Percentiles rank a stretch among this genome's conserved stretches.
Conservation (phyloP, 1,140 invertebrate species). For the Sycobia sp. region DNA sequence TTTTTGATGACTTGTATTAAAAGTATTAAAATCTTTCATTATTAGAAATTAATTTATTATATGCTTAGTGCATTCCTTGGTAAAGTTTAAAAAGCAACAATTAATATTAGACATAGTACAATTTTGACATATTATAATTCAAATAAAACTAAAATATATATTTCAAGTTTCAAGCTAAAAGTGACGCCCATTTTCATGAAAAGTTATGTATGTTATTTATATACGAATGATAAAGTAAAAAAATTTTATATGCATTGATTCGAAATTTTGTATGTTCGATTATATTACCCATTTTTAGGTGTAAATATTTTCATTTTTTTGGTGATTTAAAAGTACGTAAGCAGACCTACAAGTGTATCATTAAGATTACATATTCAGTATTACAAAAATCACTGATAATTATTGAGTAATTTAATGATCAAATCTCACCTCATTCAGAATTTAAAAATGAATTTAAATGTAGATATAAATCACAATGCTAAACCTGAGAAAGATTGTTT, state of each 20-base stretch:
- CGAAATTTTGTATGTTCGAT: not conserved
- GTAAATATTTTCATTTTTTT: constrained; percentile 3
- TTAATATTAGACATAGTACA: too few relatives aligned
- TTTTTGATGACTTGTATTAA: too few relatives aligned
- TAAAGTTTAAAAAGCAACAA: not conserved
- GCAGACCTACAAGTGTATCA: not conserved
- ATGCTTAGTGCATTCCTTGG: not conserved
- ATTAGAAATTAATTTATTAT: not conserved
- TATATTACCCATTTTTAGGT: constrained; percentile 6
- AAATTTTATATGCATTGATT: not conserved
- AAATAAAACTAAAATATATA: not conserved
- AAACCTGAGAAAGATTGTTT: constrained; percentile 5
- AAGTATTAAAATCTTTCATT: too few relatives aligned
- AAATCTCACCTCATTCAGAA: not conserved
- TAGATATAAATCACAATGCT: not conserved
- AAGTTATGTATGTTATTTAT: constrained; percentile 9
- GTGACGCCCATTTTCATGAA: not conserved
- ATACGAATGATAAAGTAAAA: not conserved
- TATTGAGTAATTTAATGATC: not conserved
- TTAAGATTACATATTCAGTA: not conserved
- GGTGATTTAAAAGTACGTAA: not conserved
- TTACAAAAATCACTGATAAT: not conserved
- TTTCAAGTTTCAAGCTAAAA: not conserved
- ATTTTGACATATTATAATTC: too few relatives aligned
- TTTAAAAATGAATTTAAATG: not conserved